phyloP scores from a whole-genome alignment of 1,140 invertebrate species.

The Hermatobates lingyangjiaoensis region DNA sequence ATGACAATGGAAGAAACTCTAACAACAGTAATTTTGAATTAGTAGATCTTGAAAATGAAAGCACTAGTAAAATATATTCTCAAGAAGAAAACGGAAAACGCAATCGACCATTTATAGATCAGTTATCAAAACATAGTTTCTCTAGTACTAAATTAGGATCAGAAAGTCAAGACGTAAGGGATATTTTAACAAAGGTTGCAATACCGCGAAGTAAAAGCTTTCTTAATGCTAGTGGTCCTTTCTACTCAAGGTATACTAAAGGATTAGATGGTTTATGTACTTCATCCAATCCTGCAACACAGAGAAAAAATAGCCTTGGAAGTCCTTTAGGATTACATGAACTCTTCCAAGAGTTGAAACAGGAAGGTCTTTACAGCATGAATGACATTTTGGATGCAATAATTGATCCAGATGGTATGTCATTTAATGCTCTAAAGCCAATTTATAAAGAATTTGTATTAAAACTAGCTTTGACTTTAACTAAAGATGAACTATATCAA shows the following conservation, averaged over 20 bases:
- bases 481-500: slow-evolving; percentile 75
- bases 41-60: neutral
- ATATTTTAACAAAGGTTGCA: slow-evolving; percentile 63
- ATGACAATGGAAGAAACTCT: neutral
- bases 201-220: slow-evolving; percentile 66
- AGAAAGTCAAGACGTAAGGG: slow-evolving; percentile 27
- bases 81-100: neutral
- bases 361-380: slow-evolving; percentile 67
- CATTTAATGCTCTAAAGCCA: slow-evolving; percentile 75
- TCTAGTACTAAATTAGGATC: neutral
- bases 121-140: neutral
- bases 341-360: slow-evolving; percentile 62
- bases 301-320: slow-evolving; percentile 8
- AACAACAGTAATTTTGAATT: neutral
- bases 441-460: slow-evolving; percentile 75
- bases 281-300: neutral
- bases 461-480: slow-evolving; percentile 66
- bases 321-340: slow-evolving; percentile 57
- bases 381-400: slow-evolving; percentile 74
- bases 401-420: slow-evolving; percentile 77
- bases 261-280: neutral
- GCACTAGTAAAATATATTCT: neutral
- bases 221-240: slow-evolving; percentile 34
- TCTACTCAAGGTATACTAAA: slow-evolving; percentile 34
- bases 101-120: neutral